Conservation (phyloP, 2,888 invertebrate genomes). For the Agonopterix subpropinquella region DNA sequence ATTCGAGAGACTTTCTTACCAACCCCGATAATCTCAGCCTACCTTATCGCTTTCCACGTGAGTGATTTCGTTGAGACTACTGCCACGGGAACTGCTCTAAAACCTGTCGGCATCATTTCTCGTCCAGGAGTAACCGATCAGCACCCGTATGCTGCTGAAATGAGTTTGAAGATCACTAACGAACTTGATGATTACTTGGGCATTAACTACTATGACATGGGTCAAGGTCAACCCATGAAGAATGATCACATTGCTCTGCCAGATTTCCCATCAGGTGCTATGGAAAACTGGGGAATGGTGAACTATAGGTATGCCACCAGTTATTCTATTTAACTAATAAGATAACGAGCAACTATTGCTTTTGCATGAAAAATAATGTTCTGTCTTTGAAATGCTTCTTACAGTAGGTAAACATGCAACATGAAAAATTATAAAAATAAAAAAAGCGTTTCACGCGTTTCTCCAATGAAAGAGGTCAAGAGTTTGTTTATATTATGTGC, state of each 20-base stretch:
- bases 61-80: constrained; percentile 78
- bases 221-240: constrained; percentile 61
- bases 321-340: neutral
- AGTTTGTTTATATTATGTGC: no score
- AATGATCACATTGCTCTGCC: constrained; percentile 86
- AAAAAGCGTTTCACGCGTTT: neutral
- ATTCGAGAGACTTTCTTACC: constrained; percentile 64
- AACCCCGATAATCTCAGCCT: constrained; percentile 85
- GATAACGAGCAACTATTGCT: no score
- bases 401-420: no score
- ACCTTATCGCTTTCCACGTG: constrained; percentile 89
- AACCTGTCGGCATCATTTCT: constrained; percentile 56
- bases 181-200: constrained; percentile 76
- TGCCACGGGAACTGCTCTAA: constrained; percentile 28
- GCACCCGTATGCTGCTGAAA: constrained; percentile 61
- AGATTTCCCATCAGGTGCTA: constrained; percentile 86
- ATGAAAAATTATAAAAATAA: neutral
- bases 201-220: constrained; percentile 71
- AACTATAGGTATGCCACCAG: constrained; percentile 78
- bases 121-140: constrained; percentile 50
- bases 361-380: neutral
- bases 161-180: constrained; percentile 61
- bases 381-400: neutral
- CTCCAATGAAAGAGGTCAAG: no score
- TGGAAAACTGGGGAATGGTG: constrained; percentile 92